Percentiles rank a stretch among this genome's conserved stretches.
Conservation (phyloP, 2,113 vertebrate genomes). For the Egretta garzetta region DNA sequence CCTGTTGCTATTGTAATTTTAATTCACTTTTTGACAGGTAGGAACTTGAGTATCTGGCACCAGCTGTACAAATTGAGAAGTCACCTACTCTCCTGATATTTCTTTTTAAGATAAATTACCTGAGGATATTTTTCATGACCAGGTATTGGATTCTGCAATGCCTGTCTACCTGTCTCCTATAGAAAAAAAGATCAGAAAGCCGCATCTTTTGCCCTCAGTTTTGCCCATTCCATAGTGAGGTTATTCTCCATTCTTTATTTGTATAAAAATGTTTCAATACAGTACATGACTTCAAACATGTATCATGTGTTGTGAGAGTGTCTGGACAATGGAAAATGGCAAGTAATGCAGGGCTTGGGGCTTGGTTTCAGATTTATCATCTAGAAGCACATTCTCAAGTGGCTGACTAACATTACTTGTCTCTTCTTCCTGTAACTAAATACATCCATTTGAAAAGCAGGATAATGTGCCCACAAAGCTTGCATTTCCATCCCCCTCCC, state of each 20-base stretch:
- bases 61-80: slow-evolving; percentile 29
- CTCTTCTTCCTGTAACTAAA: slow-evolving; percentile 39
- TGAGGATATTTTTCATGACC: slow-evolving; percentile 17
- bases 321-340: not conserved
- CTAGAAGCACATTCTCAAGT: slow-evolving; percentile 34
- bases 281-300: slow-evolving; percentile 27
- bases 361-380: slow-evolving; percentile 49
- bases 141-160: not conserved
- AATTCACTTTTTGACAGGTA: not conserved
- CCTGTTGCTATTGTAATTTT: not conserved
- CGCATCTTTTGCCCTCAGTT: not conserved
- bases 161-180: not conserved
- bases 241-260: slow-evolving; percentile 46
- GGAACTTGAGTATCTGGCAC: not conserved
- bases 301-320: not conserved
- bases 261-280: slow-evolving; percentile 20
- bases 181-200: not conserved
- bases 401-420: slow-evolving; percentile 28
- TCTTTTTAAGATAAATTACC: slow-evolving; percentile 36
- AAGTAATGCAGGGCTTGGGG: slow-evolving; percentile 30
- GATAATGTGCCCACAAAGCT: not conserved
- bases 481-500: not conserved
- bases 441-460: slow-evolving; percentile 3
- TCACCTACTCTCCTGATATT: not conserved
- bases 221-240: not conserved